Percentiles rank a stretch among this genome's conserved stretches.
Conservation (phyloP, 1,140 invertebrate species). For the Cyclargus thomasi region DNA sequence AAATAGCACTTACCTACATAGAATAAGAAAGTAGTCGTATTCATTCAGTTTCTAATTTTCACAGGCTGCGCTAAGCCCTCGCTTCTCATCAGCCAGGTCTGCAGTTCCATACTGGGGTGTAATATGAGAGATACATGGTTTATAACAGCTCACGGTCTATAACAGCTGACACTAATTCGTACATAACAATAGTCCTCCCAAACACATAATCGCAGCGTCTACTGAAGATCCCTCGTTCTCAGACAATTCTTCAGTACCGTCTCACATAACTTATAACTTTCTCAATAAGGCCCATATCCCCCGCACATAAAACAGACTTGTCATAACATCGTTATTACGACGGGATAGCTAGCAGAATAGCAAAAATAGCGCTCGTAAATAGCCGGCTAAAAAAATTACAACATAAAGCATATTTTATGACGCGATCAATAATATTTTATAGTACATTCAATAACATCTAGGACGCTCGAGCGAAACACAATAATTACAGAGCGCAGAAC, state of each 20-base stretch:
- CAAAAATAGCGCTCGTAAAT: constrained; percentile 44
- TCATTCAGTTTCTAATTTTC: too few relatives aligned
- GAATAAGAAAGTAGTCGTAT: too few relatives aligned
- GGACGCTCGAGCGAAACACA: constrained; percentile 56
- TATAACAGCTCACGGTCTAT: too few relatives aligned
- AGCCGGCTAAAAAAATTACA: constrained; percentile 48
- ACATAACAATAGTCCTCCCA: background rate
- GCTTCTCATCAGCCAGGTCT: too few relatives aligned
- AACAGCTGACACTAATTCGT: too few relatives aligned
- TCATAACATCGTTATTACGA: constrained; percentile 17
- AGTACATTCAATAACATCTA: constrained; percentile 64
- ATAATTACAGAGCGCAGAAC: constrained; percentile 58
- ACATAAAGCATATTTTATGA: constrained; percentile 66
- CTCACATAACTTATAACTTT: constrained; percentile 14
- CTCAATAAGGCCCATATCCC: background rate
- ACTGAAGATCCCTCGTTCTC: background rate
- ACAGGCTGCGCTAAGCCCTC: too few relatives aligned
- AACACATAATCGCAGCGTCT: background rate
- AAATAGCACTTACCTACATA: too few relatives aligned
- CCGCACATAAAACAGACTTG: background rate
- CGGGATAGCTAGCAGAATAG: constrained; percentile 29
- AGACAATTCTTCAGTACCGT: background rate
- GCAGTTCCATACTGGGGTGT: too few relatives aligned
- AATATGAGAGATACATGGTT: too few relatives aligned
- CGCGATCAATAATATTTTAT: constrained; percentile 66